Conservation (phyloP, 2,888 invertebrate genomes). For the Oeneis ivallda region DNA sequence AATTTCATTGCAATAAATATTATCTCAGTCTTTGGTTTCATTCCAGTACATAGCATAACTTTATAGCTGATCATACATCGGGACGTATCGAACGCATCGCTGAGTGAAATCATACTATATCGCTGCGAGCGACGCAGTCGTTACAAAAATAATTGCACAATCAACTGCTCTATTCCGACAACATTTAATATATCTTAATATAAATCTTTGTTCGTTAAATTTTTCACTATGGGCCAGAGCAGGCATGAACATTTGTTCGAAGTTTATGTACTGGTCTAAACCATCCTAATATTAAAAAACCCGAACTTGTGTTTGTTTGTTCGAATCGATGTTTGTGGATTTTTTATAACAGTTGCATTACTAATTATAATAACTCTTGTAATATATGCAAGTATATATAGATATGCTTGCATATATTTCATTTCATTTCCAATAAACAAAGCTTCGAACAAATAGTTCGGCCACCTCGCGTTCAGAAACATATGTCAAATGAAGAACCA, state of each 20-base stretch:
- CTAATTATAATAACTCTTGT: no score
- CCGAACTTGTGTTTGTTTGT: no score
- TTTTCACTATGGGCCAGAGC: constrained; percentile 7
- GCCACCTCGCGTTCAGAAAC: no score
- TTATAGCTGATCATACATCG: neutral
- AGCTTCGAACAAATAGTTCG: no score
- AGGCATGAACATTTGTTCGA: neutral
- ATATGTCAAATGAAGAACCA: no score
- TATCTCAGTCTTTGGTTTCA: constrained; percentile 76
- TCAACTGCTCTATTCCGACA: constrained; percentile 54
- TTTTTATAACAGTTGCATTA: no score
- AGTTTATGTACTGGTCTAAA: neutral
- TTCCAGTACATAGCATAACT: constrained; percentile 65
- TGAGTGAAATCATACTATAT: neutral
- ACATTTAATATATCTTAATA: constrained; percentile 49
- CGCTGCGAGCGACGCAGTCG: neutral
- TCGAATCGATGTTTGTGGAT: no score
- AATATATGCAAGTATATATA: no score
- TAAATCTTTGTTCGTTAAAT: constrained; percentile 53
- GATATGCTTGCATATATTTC: no score
- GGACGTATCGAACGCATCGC: neutral
- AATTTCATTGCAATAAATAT: constrained; percentile 69
- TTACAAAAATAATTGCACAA: neutral
- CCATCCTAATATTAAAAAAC: no score
- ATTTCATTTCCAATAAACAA: no score